Evolutionary conservation across 2,113 vertebrate species (phyloP).

Genomic region (Archocentrus centrarchus): DNA sequence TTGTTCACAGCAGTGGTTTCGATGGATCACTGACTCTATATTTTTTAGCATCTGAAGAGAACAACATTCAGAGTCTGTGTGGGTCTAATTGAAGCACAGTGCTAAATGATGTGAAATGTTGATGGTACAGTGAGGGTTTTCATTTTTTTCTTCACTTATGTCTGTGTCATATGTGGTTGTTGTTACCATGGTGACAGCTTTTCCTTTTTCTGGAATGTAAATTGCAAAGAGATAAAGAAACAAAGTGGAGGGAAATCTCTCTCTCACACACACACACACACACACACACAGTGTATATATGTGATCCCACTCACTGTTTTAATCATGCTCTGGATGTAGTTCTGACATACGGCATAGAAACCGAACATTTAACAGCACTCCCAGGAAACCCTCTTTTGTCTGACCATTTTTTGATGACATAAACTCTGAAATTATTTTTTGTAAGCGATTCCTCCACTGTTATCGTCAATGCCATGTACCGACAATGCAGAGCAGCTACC

Average conservation of each 20-base stretch:
- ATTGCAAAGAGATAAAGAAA: not conserved
- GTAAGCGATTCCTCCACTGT: no score
- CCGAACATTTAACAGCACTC: no score
- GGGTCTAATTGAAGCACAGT: not conserved
- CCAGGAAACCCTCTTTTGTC: no score
- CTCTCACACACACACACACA: no score
- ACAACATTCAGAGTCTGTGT: not conserved
- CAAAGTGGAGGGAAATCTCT: not conserved
- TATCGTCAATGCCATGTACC: no score
- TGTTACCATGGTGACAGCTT: slow-evolving; percentile 54
- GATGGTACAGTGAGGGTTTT: not conserved
- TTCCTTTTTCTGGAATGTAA: not conserved
- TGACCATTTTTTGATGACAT: no score
- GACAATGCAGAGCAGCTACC: no score
- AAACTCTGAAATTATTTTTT: no score
- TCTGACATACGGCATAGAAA: no score
- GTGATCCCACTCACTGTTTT: no score
- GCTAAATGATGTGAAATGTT: not conserved
- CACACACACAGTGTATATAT: no score
- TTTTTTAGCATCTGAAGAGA: not conserved
- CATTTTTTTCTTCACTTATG: slow-evolving; percentile 2
- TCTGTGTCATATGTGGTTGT: slow-evolving; percentile 28
- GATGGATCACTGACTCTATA: not conserved
- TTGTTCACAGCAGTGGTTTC: slow-evolving; percentile 1
- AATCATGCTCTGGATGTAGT: no score